Evolutionary conservation across 92 coral and sea anemone species (phyloP).

Genomic region (Pocillopora meandrina): DNA sequence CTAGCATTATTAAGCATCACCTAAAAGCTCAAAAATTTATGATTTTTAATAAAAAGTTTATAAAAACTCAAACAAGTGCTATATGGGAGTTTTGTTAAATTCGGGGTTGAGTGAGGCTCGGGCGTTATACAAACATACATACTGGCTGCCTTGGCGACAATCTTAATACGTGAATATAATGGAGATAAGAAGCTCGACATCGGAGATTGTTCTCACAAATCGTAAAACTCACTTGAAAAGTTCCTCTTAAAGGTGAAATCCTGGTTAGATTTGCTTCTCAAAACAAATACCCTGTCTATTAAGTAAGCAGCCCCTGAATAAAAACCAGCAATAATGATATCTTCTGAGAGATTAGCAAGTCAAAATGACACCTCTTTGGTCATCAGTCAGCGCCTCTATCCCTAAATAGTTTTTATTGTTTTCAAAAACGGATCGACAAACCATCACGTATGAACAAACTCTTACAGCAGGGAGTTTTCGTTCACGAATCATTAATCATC

Average conservation of each 20-base stretch:
- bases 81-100: background rate
- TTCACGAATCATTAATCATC: slow-evolving; percentile 13
- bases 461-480: background rate
- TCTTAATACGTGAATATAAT: slow-evolving; percentile 17
- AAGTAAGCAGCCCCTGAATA: background rate
- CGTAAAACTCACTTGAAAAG: slow-evolving; percentile 33
- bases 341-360: slow-evolving; percentile 35
- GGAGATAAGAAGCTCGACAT: slow-evolving; percentile 35
- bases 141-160: slow-evolving; percentile 33
- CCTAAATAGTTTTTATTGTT: slow-evolving; percentile 54
- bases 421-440: background rate
- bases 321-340: slow-evolving; percentile 32
- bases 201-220: background rate
- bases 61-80: background rate
- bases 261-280: background rate
- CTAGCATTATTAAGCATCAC: background rate
- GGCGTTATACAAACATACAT: slow-evolving; percentile 38
- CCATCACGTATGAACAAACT: background rate
- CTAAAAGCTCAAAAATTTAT: background rate
- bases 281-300: background rate
- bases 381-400: slow-evolving; percentile 47
- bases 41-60: no score
- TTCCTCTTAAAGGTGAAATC: background rate
- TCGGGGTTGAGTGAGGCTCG: slow-evolving; percentile 22
- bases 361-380: slow-evolving; percentile 40